Evolutionary conservation across 2,888 invertebrate species (phyloP).

Genomic region (Microplitis manilae): DNA sequence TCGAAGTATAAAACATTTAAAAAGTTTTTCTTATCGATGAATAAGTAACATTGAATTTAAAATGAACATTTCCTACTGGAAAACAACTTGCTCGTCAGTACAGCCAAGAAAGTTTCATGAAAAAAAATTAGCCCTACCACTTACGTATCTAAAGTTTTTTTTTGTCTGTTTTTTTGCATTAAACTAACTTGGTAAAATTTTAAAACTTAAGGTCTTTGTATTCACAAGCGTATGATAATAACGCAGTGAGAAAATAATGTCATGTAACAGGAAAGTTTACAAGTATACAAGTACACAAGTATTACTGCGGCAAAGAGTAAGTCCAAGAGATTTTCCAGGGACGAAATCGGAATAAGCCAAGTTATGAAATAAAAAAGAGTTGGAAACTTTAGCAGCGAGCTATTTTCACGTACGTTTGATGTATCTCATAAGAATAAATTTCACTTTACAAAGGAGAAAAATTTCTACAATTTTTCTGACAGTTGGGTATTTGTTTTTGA

Average conservation of each 20-base stretch:
- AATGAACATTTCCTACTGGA: slow-evolving; percentile 3
- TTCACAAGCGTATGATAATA: slow-evolving; percentile 59
- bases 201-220: slow-evolving; percentile 52
- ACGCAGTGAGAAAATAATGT: slow-evolving; percentile 41
- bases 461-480: not conserved
- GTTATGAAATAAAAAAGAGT: slow-evolving; percentile 3
- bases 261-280: slow-evolving; percentile 38
- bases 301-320: not conserved
- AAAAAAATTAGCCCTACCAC: slow-evolving; percentile 46
- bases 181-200: slow-evolving; percentile 42
- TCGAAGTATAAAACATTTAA: not conserved
- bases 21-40: slow-evolving; percentile 16
- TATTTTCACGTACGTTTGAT: slow-evolving; percentile 1
- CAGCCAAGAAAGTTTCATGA: slow-evolving; percentile 40
- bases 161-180: slow-evolving; percentile 26
- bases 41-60: slow-evolving; percentile 2
- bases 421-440: not conserved
- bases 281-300: slow-evolving; percentile 25
- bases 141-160: slow-evolving; percentile 33
- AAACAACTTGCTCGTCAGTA: slow-evolving; percentile 17
- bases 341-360: slow-evolving; percentile 20
- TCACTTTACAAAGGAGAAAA: not conserved
- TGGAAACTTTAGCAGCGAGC: not conserved
- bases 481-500: not conserved
- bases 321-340: slow-evolving; percentile 10